A percentile compares a stretch with the other conserved stretches of the same genome.
These are phyloP conservation scores for Amia ocellicauda DNA, from an alignment of 2,113 vertebrate species.

Conservation along the genomic window DNA sequence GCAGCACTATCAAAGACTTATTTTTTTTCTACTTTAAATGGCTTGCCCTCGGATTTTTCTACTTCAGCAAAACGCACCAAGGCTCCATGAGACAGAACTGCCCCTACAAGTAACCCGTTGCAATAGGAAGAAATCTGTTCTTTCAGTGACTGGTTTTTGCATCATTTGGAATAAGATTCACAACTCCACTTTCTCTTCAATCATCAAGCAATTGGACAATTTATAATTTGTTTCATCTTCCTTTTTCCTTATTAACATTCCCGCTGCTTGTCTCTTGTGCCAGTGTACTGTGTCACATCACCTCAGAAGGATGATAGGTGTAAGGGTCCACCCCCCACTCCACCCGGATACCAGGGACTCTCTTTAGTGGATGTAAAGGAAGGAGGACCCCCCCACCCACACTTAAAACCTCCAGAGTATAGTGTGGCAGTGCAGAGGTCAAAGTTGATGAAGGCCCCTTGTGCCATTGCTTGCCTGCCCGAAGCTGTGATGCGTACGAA, in stretches of 20 bases:
- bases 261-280: slow-evolving; percentile 67
- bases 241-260: slow-evolving; percentile 71
- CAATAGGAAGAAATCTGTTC: too few species aligned
- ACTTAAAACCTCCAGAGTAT: slow-evolving; percentile 92
- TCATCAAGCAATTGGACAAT: too few species aligned
- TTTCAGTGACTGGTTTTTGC: too few species aligned
- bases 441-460: slow-evolving; percentile 79
- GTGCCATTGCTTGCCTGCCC: slow-evolving; percentile 54
- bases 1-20: too few species aligned
- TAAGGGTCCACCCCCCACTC: slow-evolving; percentile 93
- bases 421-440: slow-evolving; percentile 96
- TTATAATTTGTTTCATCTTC: slow-evolving; percentile 49
- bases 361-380: slow-evolving; percentile 84
- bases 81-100: too few species aligned
- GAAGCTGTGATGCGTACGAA: slow-evolving; percentile 66
- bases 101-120: too few species aligned
- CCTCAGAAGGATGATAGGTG: slow-evolving; percentile 92
- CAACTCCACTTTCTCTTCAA: too few species aligned
- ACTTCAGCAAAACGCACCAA: too few species aligned
- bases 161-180: too few species aligned
- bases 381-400: slow-evolving; percentile 71
- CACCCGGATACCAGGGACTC: slow-evolving; percentile 95
- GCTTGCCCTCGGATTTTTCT: too few species aligned
- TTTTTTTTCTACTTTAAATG: too few species aligned
- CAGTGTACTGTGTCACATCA: slow-evolving; percentile 98